These are phyloP conservation scores for Gallinago jamesoni DNA, from an alignment of 2,113 vertebrate genomes.

Conservation along the genomic window DNA sequence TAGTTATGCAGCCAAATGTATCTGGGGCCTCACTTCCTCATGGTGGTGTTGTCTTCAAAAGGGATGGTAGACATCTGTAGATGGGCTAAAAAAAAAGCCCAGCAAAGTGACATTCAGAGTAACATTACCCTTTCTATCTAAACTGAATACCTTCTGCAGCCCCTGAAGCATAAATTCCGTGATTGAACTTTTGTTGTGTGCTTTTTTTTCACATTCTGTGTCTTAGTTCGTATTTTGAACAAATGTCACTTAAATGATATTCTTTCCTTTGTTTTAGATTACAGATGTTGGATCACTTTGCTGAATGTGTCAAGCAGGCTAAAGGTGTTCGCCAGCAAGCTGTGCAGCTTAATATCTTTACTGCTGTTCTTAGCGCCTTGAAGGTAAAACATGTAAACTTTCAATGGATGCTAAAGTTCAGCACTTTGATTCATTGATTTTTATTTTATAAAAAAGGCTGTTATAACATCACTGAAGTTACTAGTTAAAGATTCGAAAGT, in stretches of 20 bases:
- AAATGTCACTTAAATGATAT: not conserved
- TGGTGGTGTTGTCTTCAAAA: not conserved
- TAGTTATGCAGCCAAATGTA: not conserved
- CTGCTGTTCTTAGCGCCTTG: conserved; percentile 95
- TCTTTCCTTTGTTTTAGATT: conserved; percentile 77
- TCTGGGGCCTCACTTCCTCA: not conserved
- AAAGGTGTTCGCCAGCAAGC: conserved; percentile 98
- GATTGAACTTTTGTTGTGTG: not conserved
- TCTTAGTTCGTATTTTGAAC: not conserved
- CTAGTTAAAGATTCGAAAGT: not conserved
- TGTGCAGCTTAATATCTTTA: conserved; percentile 98
- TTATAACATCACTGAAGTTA: not conserved
- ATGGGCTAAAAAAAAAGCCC: not conserved
- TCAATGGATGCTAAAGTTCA: not conserved
- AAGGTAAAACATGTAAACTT: conserved; percentile 81
- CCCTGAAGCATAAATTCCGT: not conserved
- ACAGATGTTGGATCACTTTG: conserved; percentile 99
- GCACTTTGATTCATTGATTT: not conserved
- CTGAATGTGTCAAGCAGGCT: conserved; percentile 98
- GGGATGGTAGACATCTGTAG: not conserved
- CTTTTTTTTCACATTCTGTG: not conserved
- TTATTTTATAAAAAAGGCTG: not conserved
- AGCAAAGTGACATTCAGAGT: not conserved
- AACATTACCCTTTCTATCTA: not conserved
- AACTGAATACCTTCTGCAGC: not conserved